These are phyloP conservation scores for Ispidina lecontei DNA, from an alignment of 2,797 vertebrate genomes.

Conservation along the genomic window DNA sequence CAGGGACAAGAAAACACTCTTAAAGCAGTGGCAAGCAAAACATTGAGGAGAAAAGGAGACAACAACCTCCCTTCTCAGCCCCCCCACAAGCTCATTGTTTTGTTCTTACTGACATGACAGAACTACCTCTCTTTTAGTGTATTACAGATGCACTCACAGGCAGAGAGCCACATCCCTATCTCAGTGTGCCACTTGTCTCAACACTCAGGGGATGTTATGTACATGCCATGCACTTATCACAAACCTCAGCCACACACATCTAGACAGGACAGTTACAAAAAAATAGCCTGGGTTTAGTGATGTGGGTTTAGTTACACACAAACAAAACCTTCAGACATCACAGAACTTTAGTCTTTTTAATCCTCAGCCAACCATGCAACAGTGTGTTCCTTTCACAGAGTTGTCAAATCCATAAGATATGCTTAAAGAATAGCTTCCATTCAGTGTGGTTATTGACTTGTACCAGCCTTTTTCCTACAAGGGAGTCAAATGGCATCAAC, in stretches of 20 bases:
- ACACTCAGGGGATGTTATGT: not conserved
- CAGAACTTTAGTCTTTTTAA: not conserved
- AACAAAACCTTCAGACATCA: not conserved
- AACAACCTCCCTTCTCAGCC: not conserved
- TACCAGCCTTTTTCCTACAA: not conserved
- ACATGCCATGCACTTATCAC: not conserved
- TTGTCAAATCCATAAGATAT: fast-evolving
- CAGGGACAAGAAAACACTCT: not conserved
- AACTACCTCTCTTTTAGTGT: not conserved
- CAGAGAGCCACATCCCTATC: fast-evolving
- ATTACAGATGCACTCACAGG: not conserved
- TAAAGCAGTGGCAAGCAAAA: not conserved
- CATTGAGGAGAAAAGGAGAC: not conserved
- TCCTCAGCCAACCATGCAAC: not conserved
- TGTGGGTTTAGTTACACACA: not conserved
- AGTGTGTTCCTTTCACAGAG: not conserved
- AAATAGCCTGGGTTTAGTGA: not conserved
- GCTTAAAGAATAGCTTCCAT: not conserved
- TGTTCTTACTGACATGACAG: not conserved
- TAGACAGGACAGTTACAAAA: not conserved
- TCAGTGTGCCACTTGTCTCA: fast-evolving
- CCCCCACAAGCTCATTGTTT: not conserved
- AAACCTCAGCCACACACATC: not conserved
- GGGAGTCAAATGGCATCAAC: not conserved
- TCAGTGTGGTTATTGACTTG: not conserved